These are phyloP conservation scores for Luperina testacea DNA, from an alignment of 2,888 invertebrate species.

Conservation along the genomic window DNA sequence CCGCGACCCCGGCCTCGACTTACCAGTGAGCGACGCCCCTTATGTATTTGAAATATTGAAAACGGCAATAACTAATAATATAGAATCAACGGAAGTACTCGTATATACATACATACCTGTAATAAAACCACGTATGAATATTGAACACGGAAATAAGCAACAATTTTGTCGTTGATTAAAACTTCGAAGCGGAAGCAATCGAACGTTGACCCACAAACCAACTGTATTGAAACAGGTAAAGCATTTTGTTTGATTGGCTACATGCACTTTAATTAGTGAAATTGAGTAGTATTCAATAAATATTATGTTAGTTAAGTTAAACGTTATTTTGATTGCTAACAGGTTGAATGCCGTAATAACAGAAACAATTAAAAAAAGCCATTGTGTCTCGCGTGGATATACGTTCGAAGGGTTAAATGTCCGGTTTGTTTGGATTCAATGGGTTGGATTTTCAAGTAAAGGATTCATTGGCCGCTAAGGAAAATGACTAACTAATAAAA, in stretches of 20 bases:
- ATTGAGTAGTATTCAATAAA: background rate
- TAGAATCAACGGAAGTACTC: conserved; percentile 4
- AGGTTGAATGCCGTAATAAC: too few relatives aligned
- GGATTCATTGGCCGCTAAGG: background rate
- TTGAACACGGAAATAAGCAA: background rate
- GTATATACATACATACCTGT: background rate
- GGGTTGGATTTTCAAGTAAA: background rate
- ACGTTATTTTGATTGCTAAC: background rate
- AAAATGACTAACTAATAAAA: background rate
- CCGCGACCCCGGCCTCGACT: too few relatives aligned
- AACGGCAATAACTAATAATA: background rate
- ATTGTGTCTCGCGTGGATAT: too few relatives aligned
- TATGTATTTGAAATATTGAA: background rate
- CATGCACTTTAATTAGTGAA: conserved; percentile 17
- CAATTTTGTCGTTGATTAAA: conserved; percentile 19
- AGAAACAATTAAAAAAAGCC: too few relatives aligned
- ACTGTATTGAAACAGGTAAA: conserved; percentile 10
- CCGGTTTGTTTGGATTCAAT: background rate
- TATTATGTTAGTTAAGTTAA: conserved; percentile 5
- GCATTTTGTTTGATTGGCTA: conserved; percentile 8
- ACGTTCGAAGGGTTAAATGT: background rate
- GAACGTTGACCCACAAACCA: conserved; percentile 15
- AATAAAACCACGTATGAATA: conserved; percentile 10
- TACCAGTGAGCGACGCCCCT: too few relatives aligned
- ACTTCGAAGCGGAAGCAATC: conserved; percentile 23